Conservation (phyloP, 1,140 invertebrate genomes). For the Proctacanthus coquilletti region DNA sequence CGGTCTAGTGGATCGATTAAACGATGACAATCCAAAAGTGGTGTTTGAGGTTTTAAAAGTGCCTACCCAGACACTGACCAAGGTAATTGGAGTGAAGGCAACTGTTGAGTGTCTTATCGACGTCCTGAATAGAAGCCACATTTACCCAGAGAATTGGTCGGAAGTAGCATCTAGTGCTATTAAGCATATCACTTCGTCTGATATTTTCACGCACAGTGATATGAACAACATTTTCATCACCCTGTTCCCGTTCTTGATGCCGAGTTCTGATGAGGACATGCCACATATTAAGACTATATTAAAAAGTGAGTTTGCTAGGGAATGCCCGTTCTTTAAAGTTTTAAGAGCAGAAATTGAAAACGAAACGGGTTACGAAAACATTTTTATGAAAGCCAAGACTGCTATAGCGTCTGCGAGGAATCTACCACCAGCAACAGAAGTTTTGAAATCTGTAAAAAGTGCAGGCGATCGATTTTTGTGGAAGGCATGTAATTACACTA, state of each 20-base stretch:
- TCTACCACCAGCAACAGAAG: too few relatives aligned
- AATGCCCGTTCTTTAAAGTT: slow-evolving; percentile 13
- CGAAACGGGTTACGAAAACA: too few relatives aligned
- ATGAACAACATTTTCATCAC: slow-evolving; percentile 18
- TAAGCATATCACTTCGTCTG: slow-evolving; percentile 18
- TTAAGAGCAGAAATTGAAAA: too few relatives aligned
- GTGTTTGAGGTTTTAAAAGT: slow-evolving; percentile 35
- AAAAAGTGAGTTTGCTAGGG: slow-evolving; percentile 12
- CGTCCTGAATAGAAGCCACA: slow-evolving; percentile 17
- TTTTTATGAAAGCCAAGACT: too few relatives aligned
- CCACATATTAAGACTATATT: slow-evolving; percentile 13
- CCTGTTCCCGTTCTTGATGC: slow-evolving; percentile 21
- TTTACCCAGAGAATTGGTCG: slow-evolving; percentile 23
- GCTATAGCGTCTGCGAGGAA: too few relatives aligned
- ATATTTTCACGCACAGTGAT: slow-evolving; percentile 13
- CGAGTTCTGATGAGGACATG: too few relatives aligned
- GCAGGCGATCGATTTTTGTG: too few relatives aligned
- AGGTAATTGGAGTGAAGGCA: slow-evolving; percentile 24
- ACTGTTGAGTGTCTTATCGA: slow-evolving; percentile 19
- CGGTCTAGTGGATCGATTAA: slow-evolving; percentile 37
- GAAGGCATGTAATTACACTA: too few relatives aligned
- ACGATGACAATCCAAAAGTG: slow-evolving; percentile 38
- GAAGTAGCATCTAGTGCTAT: slow-evolving; percentile 26
- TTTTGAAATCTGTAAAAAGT: too few relatives aligned
- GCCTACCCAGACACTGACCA: slow-evolving; percentile 24